Evolutionary conservation across 2,113 vertebrate genomes (phyloP), one percentile per base, ranked within the genome.

Genomic region (Mobula hypostoma): DNA sequence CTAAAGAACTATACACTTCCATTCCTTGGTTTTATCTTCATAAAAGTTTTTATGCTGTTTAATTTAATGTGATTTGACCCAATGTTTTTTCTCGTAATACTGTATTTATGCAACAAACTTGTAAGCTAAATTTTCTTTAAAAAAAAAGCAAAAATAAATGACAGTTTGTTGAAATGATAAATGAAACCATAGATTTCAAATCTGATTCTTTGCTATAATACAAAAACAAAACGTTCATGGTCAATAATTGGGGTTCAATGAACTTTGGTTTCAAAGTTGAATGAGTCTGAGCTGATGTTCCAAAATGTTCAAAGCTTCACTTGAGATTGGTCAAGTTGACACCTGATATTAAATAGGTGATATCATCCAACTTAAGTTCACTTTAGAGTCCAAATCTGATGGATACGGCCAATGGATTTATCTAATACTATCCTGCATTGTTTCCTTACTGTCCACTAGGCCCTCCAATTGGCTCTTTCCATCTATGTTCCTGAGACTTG

Each of bases 391-490:
- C 63, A 63, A 48, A 40, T 66, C 19, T n/a, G 17, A 21, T 72
- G 63, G 66, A 7, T 24, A 27, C 24, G n/a, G 36, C 68, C 7
- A 72, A 40, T 93, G 90, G 90, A 72, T 72, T 93, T 93, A 93
- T 93, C 90, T 93, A 40, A 93, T 93, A 74, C 90, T 72, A 68
- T 93, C 90, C 68, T 93, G 90, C 32, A 93, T 93, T 70, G 68
- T 74, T 74, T 70, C 90, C 9, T 93, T 93, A 70, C 21, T 93
- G 90, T 93, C 90, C 90, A 74, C 36, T 48, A 93, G 72, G 90
- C 32, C 36, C 66, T 72, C 90, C 66, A 93, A 40, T 68, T 93
- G 90, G 17, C 66, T 40, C 19, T 93, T 93, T 40, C 90, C 90
- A 74, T 93, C 68, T 27, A 36, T 68, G 56, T 72, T 93, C 90